Evolutionary conservation across 1,140 invertebrate species (phyloP).

Genomic region (Drosophila sproati): DNA sequence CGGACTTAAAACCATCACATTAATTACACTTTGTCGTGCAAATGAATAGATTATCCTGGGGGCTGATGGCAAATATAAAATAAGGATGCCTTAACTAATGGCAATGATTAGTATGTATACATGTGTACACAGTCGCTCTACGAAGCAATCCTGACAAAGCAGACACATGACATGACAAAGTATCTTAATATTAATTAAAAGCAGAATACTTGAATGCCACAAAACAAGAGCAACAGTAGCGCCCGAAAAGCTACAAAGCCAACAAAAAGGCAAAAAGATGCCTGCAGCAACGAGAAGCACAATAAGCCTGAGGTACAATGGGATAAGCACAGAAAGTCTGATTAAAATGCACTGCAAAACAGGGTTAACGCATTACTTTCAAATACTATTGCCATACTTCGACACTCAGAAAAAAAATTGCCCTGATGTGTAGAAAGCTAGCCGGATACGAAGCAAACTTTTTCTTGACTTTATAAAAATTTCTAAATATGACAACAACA

Average conservation of each 20-base stretch:
- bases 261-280: slow-evolving; percentile 24
- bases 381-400: neutral
- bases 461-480: no score
- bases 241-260: slow-evolving; percentile 23
- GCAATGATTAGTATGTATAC: neutral
- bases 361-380: neutral
- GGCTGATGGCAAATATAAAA: neutral
- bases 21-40: slow-evolving; percentile 39
- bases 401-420: no score
- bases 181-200: slow-evolving; percentile 82
- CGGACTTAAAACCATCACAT: slow-evolving; percentile 1
- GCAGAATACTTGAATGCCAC: slow-evolving; percentile 46
- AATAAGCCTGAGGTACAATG: slow-evolving; percentile 49
- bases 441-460: no score
- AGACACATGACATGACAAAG: slow-evolving; percentile 71
- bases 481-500: no score
- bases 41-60: slow-evolving; percentile 5
- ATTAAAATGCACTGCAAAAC: slow-evolving; percentile 46
- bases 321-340: slow-evolving; percentile 41
- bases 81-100: neutral
- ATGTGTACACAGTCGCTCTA: slow-evolving; percentile 27
- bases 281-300: slow-evolving; percentile 27
- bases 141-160: slow-evolving; percentile 37
- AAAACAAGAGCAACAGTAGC: slow-evolving; percentile 6
- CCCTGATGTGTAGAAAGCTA: no score